phyloP scores from a whole-genome alignment of 1,140 invertebrate species.

The Pomacea maculata region DNA sequence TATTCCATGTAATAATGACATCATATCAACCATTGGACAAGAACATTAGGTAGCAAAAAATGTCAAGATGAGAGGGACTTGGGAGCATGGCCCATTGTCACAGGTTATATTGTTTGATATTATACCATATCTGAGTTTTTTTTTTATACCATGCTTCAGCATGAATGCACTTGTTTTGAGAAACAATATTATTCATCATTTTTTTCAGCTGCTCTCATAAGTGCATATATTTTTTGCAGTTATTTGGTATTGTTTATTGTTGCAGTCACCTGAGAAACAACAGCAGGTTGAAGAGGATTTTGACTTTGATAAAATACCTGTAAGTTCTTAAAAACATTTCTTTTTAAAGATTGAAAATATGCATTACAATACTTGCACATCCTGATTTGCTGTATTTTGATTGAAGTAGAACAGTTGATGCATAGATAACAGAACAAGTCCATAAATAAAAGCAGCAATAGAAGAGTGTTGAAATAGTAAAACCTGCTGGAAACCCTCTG shows the following conservation, averaged over 20 bases:
- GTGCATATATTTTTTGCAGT: background rate
- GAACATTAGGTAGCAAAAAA: no score
- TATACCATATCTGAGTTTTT: background rate
- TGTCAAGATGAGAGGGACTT: background rate
- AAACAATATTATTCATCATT: background rate
- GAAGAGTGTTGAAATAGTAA: no score
- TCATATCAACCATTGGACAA: no score
- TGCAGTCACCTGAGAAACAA: conserved; percentile 10
- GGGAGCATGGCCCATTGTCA: background rate
- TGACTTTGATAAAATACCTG: conserved; percentile 20
- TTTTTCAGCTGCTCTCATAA: background rate
- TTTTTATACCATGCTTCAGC: background rate
- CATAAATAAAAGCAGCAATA: no score
- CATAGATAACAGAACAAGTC: no score
- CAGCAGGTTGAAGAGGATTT: conserved; percentile 5
- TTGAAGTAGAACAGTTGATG: no score
- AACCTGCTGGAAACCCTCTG: no score
- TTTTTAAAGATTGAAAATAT: no score
- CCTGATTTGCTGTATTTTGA: no score
- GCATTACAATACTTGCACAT: no score
- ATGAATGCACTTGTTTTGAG: no score
- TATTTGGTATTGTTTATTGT: background rate
- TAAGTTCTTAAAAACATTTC: background rate
- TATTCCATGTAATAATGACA: no score
- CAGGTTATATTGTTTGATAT: background rate